Evolutionary conservation across 2,888 invertebrate species (phyloP), one percentile per base, ranked within the genome.

Genomic region (Nomada fabriciana): DNA sequence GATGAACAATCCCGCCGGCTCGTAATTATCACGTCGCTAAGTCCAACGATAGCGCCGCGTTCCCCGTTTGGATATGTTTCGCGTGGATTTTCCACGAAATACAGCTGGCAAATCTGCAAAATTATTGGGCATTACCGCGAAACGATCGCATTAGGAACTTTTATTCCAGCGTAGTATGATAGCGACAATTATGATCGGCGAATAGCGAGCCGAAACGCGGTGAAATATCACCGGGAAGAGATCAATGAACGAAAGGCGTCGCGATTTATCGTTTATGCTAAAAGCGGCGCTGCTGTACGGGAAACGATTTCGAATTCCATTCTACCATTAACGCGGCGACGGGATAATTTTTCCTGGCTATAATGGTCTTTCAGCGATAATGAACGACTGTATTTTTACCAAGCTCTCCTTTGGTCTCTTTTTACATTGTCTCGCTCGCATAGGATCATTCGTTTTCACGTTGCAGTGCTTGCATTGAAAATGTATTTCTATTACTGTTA

Each of bases 161-260:
- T 86, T 78, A 74, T 71, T 71, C 68, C 23, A 36, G 70, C 36
- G 52, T 36, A 7, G 15, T 47, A 55, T 76, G 59, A 82, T 80
- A 79, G 76, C 74, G 55, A 80, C 82, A 68, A 86, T 86, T 84
- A 86, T 77, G 77, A 77, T 64, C 83, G 73, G 47, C 36, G 72
- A 73, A 73, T 63, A 52, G 68, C 81, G 57, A 67, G 63, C 63
- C 69, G 83, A 77, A 73, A 76, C 57, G 15, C 64, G 60, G 61
- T 78, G 87, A 82, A 82, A 87, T 78, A 84, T 82, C 36, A 29
- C 59, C 57, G 60, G n/a, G 43, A 25, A 42, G 36, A 63, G 77
- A 86, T 86, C 82, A 76, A 86, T 74, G 80, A 70, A 70, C 72
- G 36, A 84, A 84, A 82, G 70, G 72, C 59, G 60, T 55, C 60